Evolutionary conservation across 2,888 invertebrate species (phyloP), one percentile per base, ranked within the genome.

Genomic region (Clepsis dumicolana): DNA sequence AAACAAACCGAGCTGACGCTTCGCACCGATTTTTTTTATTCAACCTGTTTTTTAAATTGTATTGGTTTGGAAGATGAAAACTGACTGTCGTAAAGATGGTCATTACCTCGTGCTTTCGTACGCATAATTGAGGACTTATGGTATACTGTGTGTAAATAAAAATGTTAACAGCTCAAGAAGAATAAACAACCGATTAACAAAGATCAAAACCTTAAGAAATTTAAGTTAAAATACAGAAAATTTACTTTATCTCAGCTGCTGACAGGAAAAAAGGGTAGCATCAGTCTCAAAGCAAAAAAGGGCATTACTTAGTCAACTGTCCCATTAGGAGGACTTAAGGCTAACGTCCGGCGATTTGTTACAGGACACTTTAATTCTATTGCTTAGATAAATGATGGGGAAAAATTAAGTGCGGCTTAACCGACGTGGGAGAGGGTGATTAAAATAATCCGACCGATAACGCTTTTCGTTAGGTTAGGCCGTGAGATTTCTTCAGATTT

Each of bases 281-380:
- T 80, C 76, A 75, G 77, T 80, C 78, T 64, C 25, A 64, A 67
- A 64, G 71, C 64, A 74, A 76, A 79, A 78, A 74, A 74, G 72
- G 71, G 69, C 78, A 76, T 79, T 77, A 76, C 70, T 71, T 71
- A 75, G 77, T 79, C 75, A 79, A 76, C 74, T 75, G 75, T 70
- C 74, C 74, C 77, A 78, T 80, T 78, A 76, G 73, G 71, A 57
- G 70, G 75, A 74, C 74, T 76, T 75, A 73, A 69, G 74, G 68
- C 64, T 73, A 76, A 79, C 77, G 77, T 75, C 75, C 67, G 70
- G 64, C 73, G 62, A 79, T 80, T 79, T 77, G 76, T 80, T 71
- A 73, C 71, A 35, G 70, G 64, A 61, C 72, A 65, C 65, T 70
- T 65, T 75, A 76, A 77, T 79, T 79, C 77, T 78, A 76, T 79